These are phyloP conservation scores for Bufo bufo DNA, from an alignment of 2,113 vertebrate species.

Conservation along the genomic window DNA sequence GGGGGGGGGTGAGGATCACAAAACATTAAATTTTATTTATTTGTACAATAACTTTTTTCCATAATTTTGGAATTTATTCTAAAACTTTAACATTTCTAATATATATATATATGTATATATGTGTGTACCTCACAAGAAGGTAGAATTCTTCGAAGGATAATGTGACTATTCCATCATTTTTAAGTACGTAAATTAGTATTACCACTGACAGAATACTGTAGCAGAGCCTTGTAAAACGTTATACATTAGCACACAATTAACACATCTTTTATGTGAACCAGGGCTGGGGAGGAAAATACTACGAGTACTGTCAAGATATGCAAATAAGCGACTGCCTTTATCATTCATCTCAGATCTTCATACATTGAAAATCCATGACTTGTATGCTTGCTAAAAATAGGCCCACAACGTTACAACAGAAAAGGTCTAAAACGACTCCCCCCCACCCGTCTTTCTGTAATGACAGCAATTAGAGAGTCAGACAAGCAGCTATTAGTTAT, in stretches of 20 bases:
- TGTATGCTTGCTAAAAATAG: constrained; percentile 83
- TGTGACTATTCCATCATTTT: constrained; percentile 72
- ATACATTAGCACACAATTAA: constrained; percentile 83
- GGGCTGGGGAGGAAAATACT: constrained; percentile 77
- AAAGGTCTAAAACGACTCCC: constrained; percentile 77
- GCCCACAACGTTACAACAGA: constrained; percentile 73
- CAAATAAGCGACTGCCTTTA: constrained; percentile 83
- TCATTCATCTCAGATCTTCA: constrained; percentile 79
- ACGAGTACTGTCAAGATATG: constrained; percentile 81
- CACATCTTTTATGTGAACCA: constrained; percentile 79
- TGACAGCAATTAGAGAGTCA: constrained; percentile 81
- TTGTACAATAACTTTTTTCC: too few species aligned
- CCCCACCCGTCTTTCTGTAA: constrained; percentile 74
- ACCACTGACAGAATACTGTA: constrained; percentile 74
- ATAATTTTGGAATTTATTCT: too few species aligned
- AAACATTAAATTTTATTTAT: not conserved
- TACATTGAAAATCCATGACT: constrained; percentile 83
- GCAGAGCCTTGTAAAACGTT: constrained; percentile 76
- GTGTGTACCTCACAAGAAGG: constrained; percentile 75
- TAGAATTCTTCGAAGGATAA: constrained; percentile 71
- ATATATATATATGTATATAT: too few species aligned
- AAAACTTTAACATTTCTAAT: too few species aligned
- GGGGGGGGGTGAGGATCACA: not conserved
- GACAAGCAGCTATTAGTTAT: constrained; percentile 78
- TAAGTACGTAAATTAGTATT: constrained; percentile 80